Conservation (phyloP, 2,797 vertebrate genomes). For the Orestias chungarensis region DNA sequence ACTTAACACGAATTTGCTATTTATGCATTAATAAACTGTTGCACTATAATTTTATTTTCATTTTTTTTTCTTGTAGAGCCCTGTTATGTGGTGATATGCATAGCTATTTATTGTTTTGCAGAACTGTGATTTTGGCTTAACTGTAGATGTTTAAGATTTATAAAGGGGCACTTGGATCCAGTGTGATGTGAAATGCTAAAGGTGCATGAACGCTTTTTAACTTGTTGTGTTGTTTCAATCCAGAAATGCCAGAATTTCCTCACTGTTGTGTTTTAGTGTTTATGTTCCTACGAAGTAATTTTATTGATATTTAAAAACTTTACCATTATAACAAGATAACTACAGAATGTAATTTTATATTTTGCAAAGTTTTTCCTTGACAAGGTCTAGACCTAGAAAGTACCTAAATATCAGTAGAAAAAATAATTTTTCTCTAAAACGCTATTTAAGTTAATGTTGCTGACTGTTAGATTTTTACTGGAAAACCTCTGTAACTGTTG, state of each 20-base stretch:
- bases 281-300: slow-evolving; percentile 56
- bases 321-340: slow-evolving; percentile 39
- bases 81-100: slow-evolving; percentile 86
- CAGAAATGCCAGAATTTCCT: slow-evolving; percentile 53
- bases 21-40: slow-evolving; percentile 98
- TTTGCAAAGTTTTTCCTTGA: slow-evolving; percentile 8
- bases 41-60: slow-evolving; percentile 99
- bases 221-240: slow-evolving; percentile 66
- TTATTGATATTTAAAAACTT: slow-evolving; percentile 46
- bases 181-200: slow-evolving; percentile 84
- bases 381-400: slow-evolving; percentile 15
- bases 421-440: slow-evolving; percentile 24
- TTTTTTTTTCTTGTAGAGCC: slow-evolving; percentile 89
- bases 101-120: slow-evolving; percentile 65
- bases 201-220: slow-evolving; percentile 79
- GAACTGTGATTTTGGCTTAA: slow-evolving; percentile 87
- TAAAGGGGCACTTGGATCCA: slow-evolving; percentile 94
- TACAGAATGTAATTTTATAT: slow-evolving; percentile 52
- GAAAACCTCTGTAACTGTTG: slow-evolving; percentile 38
- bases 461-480: slow-evolving; percentile 44
- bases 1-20: slow-evolving; percentile 89
- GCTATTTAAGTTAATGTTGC: slow-evolving; percentile 23
- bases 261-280: slow-evolving; percentile 69
- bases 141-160: slow-evolving; percentile 92
- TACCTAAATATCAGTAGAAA: slow-evolving; percentile 27